Evolutionary conservation across 2,797 vertebrate species (phyloP).

Genomic region (Brachyalestes nurse): DNA sequence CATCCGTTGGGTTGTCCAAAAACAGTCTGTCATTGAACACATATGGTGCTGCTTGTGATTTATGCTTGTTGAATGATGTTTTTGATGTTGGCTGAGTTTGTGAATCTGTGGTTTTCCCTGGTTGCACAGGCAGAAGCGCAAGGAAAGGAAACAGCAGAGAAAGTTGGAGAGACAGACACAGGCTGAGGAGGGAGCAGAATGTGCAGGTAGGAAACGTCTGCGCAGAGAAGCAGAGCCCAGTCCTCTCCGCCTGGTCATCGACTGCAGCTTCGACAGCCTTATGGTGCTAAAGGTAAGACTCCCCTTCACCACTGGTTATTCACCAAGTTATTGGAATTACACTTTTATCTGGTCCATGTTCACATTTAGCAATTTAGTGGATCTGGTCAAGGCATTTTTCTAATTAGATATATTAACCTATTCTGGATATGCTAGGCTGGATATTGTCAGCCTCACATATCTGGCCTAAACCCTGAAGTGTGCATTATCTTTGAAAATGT

Average conservation of each 20-base stretch:
- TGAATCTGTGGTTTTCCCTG: background rate
- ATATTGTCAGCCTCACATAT: no score
- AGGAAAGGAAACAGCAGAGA: constrained; percentile 91
- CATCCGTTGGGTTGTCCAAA: background rate
- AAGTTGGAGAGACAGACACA: constrained; percentile 82
- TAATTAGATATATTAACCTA: background rate
- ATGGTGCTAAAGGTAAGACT: constrained; percentile 89
- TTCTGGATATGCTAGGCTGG: no score
- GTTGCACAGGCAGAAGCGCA: constrained; percentile 85
- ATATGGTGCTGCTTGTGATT: background rate
- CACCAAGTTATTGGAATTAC: background rate
- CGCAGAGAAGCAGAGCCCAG: constrained; percentile 80
- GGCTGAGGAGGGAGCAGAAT: constrained; percentile 68
- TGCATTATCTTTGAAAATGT: background rate
- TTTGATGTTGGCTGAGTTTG: background rate
- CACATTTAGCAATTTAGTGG: background rate
- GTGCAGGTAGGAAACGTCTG: constrained; percentile 76
- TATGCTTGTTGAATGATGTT: background rate
- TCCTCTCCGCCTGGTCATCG: constrained; percentile 86
- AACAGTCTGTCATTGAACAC: background rate
- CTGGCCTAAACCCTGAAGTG: background rate
- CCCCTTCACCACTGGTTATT: background rate
- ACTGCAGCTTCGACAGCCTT: constrained; percentile 93
- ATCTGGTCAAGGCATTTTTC: background rate
- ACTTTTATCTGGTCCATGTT: background rate